A percentile compares a stretch with the other conserved stretches of the same genome.
Conservation (phyloP, 2,113 vertebrate genomes). For the Struthio camelus region DNA sequence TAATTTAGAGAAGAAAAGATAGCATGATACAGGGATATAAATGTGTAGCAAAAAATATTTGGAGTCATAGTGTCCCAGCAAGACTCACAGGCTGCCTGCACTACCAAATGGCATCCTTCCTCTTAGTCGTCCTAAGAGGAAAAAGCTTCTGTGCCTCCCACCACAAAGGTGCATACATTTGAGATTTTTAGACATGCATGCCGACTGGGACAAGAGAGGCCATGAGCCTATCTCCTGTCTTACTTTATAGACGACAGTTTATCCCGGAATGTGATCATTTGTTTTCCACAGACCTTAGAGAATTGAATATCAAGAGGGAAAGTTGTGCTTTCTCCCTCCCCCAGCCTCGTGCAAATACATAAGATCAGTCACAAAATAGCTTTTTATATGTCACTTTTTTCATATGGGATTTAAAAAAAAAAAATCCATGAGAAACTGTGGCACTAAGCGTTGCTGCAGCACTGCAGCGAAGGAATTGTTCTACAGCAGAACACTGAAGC, state of each 20-base stretch:
- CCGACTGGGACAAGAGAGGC: neutral
- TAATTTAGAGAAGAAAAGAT: neutral
- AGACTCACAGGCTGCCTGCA: neutral
- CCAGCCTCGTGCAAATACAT: neutral
- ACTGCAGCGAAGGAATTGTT: neutral
- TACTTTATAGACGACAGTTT: neutral
- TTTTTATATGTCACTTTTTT: neutral
- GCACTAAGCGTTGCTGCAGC: neutral
- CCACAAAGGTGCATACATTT: neutral
- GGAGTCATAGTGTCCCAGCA: neutral
- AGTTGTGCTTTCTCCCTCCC: too few relatives aligned
- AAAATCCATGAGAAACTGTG: neutral
- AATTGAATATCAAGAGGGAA: neutral
- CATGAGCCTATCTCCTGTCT: neutral
- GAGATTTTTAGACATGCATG: neutral
- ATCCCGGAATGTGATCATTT: neutral
- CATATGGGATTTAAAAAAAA: neutral
- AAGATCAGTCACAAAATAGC: neutral
- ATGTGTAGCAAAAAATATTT: neutral
- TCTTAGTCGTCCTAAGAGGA: neutral
- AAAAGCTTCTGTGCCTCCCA: neutral
- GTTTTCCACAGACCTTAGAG: neutral
- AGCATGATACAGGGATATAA: neutral
- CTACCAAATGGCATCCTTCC: neutral
- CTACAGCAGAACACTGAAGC: neutral